Evolutionary conservation across 2,113 vertebrate genomes (phyloP).

Genomic region (Anoplopoma fimbria): DNA sequence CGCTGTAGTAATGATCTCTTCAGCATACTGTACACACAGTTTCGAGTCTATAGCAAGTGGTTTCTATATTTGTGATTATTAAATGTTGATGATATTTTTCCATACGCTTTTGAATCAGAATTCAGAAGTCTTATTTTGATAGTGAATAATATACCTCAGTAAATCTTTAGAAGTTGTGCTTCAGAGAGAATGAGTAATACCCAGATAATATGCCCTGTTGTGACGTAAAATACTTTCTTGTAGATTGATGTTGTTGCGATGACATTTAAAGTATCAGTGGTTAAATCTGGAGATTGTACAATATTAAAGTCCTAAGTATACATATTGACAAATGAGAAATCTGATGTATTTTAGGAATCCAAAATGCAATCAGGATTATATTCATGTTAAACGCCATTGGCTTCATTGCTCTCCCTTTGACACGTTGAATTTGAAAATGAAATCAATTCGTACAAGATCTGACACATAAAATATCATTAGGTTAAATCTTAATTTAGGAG

Average conservation of each 20-base stretch:
- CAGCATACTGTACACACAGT: conserved; percentile 24
- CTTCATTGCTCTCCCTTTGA: conserved; percentile 57
- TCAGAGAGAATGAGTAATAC: not conserved
- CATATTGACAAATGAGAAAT: conserved; percentile 57
- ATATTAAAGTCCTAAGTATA: conserved; percentile 3
- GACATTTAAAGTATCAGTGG: conserved; percentile 27
- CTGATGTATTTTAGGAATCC: conserved; percentile 69
- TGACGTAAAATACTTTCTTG: not conserved
- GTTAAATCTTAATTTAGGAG: conserved; percentile 69
- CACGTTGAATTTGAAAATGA: conserved; percentile 43
- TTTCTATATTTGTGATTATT: conserved; percentile 16
- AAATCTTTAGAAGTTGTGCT: not conserved
- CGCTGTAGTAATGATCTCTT: conserved; percentile 59
- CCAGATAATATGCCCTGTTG: not conserved
- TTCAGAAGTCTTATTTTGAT: not conserved
- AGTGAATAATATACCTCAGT: not conserved
- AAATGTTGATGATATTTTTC: conserved; percentile 7
- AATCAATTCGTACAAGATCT: conserved; percentile 24
- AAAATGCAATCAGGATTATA: conserved; percentile 80
- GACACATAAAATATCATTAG: conserved; percentile 52
- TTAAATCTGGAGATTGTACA: conserved; percentile 21
- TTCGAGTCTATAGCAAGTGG: not conserved
- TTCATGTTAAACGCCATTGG: conserved; percentile 81
- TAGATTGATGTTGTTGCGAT: conserved; percentile 10
- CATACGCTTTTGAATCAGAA: conserved; percentile 5